Base-by-base conservation (phyloP, 2,888 invertebrate species). In the Mythimna albipuncta region DNA sequence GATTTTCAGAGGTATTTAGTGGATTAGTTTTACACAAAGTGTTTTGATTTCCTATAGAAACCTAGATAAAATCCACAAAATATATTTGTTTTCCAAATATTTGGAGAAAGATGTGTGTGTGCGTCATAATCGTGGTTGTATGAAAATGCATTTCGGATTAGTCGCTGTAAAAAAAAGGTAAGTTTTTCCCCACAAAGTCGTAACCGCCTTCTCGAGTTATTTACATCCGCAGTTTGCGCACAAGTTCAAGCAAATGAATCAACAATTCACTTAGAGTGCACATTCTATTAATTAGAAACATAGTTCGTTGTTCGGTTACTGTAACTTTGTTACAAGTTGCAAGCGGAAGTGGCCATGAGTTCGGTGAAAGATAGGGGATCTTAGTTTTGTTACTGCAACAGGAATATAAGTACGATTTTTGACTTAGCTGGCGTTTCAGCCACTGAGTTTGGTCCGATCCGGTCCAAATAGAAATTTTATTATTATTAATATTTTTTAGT, bases 281-380 rank as follows among this genome's bases (percentile, higher is more conserved):
- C 83, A 79, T 86, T 83, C 68, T 77, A 80, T 87, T 88, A 87
- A 87, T 88, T 88, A 88, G 77, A 82, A 78, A 81, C 77, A 79
- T 83, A 77, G 75, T 77, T 73, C 79, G 58, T 84, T 71, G 75
- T 83, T 69, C 65, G 50, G 73, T 73, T 64, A 57, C 81, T 72
- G 80, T 75, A 86, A 64, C 69, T 77, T 75, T 68, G 78, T 81
- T 70, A 77, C 64, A 70, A 71, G 77, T 83, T 70, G 38, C 0
- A 41, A 44, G 32, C 41, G 11, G 19, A 41, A 21, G 69, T 47
- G 74, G 64, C 75, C 6, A 68, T 54, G 62, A 54, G 32, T 65
- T 63, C 9, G n/a, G 52, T 9, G 9, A 7, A 6, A 0, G 52
- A 32, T n/a, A 32, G 6, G 10, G 21, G 16, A 44, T 54, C n/a